Evolutionary conservation across 2,797 vertebrate genomes (phyloP), one percentile per base, ranked within the genome.

Genomic region (Catharus ustulatus): DNA sequence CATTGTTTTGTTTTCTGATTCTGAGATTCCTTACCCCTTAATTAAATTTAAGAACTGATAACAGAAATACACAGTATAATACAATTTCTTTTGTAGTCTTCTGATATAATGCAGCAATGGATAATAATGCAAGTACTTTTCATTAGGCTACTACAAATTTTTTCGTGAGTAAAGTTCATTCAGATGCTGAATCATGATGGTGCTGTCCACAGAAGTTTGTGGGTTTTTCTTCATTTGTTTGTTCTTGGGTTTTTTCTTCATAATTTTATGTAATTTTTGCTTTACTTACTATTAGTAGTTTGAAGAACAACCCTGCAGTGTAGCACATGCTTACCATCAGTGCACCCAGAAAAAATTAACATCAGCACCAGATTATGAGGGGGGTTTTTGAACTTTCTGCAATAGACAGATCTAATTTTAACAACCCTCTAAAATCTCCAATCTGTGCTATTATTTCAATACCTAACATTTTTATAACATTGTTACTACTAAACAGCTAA

Each of bases 191-290:
- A 91, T 80, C 43, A 46, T 3, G 19, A 90, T 6, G 26, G 30
- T 20, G 10, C 10, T 8, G 4, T 32, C 61, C 48, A 18, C 5
- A 32, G 15, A 54, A 22, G 21, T 75, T 12, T 42, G 45, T 12
- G 19, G 9, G 3, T 0, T 0, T 4, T 30, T 54, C 51, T 42
- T 12, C 8, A 52, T 32, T 66, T n/a, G 8, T 38, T 42, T 51
- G 19, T 21, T 48, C 11, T 86, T 43, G 22, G 2, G 1, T 4
- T 43, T 62, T 63, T 62, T 10, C 32, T 59, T 83, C 48, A 20
- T 32, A 19, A 46, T 36, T 58, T 86, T 38, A 68, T 4, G 5
- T 27, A 38, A 16, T 84, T 76, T 68, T 68, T 49, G 36, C 10
- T 74, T 81, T 57, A 84, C 24, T 58, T 45, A 57, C 26, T 74